Evolutionary conservation across 2,888 invertebrate genomes (phyloP).

Genomic region (Drosophila affinis): DNA sequence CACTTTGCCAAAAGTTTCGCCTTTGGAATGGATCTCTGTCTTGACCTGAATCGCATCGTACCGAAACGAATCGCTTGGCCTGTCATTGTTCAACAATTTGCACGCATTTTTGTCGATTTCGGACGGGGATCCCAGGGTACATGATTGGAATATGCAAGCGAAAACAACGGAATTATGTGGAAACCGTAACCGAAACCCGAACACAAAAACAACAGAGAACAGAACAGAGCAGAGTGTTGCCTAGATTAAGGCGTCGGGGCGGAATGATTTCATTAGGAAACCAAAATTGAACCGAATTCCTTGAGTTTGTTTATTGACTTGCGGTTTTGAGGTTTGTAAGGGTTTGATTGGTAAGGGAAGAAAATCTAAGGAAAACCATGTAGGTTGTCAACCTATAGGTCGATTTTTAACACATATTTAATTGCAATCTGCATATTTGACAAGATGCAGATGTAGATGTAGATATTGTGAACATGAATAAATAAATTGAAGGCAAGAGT

Average conservation of each 20-base stretch:
- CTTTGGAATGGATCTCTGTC: not conserved
- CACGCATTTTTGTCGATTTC: conserved; percentile 9
- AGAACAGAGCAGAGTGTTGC: conserved; percentile 22
- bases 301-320: not conserved
- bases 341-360: not conserved
- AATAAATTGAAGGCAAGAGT: too few species aligned
- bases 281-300: conserved; percentile 21
- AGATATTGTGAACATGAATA: too few species aligned
- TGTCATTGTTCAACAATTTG: conserved; percentile 38
- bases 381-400: not conserved
- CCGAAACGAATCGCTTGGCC: conserved; percentile 24
- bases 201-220: not conserved
- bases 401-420: not conserved
- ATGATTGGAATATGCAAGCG: conserved; percentile 44
- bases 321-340: not conserved
- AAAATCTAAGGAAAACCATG: not conserved
- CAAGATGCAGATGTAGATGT: not conserved
- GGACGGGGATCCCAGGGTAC: not conserved
- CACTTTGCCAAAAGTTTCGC: conserved; percentile 46
- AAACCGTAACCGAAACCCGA: conserved; percentile 3
- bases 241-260: conserved; percentile 10
- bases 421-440: not conserved
- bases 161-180: not conserved
- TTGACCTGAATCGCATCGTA: conserved; percentile 12
- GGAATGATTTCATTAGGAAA: conserved; percentile 35